A percentile compares a stretch with the other conserved stretches of the same genome.
These are phyloP conservation scores for Lateolabrax maculatus DNA, from an alignment of 2,797 vertebrate genomes.

Conservation along the genomic window DNA sequence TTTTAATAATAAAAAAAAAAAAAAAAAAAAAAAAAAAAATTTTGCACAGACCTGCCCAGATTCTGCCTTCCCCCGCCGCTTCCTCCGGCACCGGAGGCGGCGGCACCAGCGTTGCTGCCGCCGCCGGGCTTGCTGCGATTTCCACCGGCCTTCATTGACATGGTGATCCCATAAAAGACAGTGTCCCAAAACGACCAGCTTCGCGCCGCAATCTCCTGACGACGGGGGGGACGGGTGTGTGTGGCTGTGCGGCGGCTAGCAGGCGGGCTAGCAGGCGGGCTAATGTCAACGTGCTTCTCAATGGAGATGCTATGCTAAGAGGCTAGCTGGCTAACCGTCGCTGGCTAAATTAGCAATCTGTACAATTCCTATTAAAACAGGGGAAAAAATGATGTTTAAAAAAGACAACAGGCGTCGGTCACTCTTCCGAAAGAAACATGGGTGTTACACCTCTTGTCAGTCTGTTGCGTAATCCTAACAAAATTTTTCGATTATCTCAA, in stretches of 20 bases:
- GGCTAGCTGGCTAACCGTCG: slow-evolving; percentile 69
- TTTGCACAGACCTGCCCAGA: slow-evolving; percentile 93
- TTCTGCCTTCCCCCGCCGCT: slow-evolving; percentile 89
- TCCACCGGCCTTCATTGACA: slow-evolving; percentile 96
- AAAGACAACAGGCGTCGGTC: slow-evolving; percentile 74
- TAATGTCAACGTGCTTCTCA: slow-evolving; percentile 74
- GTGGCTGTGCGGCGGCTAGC: slow-evolving; percentile 71
- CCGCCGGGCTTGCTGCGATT: slow-evolving; percentile 92
- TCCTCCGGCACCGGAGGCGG: slow-evolving; percentile 86
- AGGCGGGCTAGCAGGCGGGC: slow-evolving; percentile 67
- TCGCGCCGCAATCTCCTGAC: slow-evolving; percentile 62
- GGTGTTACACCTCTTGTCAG: slow-evolving; percentile 72
- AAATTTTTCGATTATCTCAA: slow-evolving; percentile 73
- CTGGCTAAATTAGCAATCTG: slow-evolving; percentile 79
- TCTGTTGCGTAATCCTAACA: slow-evolving; percentile 66
- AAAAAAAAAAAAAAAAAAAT: no score
- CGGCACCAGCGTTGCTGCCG: slow-evolving; percentile 87
- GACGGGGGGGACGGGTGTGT: slow-evolving; percentile 44
- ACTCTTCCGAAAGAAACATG: slow-evolving; percentile 63
- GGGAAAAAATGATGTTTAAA: slow-evolving; percentile 70
- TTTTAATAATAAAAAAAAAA: no score
- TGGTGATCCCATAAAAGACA: slow-evolving; percentile 93
- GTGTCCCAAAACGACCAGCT: slow-evolving; percentile 76
- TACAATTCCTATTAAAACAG: slow-evolving; percentile 81
- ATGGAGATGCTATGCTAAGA: slow-evolving; percentile 75